Evolutionary conservation across 2,888 invertebrate species (phyloP).

Genomic region (Rosalia funebris): DNA sequence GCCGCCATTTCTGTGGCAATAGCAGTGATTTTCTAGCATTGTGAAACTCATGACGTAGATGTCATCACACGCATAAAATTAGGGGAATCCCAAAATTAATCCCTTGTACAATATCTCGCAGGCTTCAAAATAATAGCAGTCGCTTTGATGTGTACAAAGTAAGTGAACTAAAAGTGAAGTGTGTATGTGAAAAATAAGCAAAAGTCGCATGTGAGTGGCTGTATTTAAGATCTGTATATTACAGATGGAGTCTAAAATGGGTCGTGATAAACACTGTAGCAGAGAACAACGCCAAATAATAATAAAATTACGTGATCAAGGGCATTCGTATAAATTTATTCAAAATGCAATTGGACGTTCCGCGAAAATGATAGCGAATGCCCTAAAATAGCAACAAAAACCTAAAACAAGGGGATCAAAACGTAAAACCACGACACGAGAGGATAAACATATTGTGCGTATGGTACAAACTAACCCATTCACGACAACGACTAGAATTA

Average conservation of each 20-base stretch:
- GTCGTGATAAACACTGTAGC: not conserved
- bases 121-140: not conserved
- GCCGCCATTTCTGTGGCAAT: not conserved
- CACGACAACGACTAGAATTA: not conserved
- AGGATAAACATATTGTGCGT: not conserved
- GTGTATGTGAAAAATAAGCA: not conserved
- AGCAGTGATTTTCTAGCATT: not conserved
- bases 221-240: too few species aligned
- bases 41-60: not conserved
- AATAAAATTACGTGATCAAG: not conserved
- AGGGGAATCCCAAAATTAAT: not conserved
- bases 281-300: not conserved
- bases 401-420: not conserved
- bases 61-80: not conserved
- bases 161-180: not conserved
- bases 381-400: not conserved
- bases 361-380: not conserved
- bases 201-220: not conserved
- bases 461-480: not conserved
- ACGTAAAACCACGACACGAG: not conserved
- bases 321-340: not conserved
- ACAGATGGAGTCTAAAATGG: not conserved
- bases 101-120: not conserved
- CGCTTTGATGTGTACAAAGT: not conserved
- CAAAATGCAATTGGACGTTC: not conserved